Evolutionary conservation across 2,113 vertebrate genomes (phyloP), one percentile per base, ranked within the genome.

Genomic region (Apus apus): DNA sequence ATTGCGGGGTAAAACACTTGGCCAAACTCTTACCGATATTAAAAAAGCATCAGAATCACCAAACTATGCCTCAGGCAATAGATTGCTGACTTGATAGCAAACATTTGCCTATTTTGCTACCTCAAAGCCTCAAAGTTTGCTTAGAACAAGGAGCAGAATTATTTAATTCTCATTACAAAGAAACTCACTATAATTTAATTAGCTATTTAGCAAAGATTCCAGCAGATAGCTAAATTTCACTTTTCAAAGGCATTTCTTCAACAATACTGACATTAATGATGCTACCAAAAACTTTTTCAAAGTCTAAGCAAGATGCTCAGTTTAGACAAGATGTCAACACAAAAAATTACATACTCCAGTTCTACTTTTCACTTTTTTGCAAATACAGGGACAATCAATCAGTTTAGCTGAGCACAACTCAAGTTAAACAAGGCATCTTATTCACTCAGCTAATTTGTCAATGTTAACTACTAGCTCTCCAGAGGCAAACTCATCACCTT

Each of bases 81-180:
- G 83, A 77, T 23, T 90, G 86, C 79, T 95, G 88, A 86, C 74
- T 91, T 51, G 36, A 77, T 45, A 86, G 23, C 51, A 94, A 92
- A 83, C 40, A 67, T 70, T 91, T 84, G 72, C 60, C 46, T 91
- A 11, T 75, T 86, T 67, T 84, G 60, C 53, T 93, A 38, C 64
- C 87, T 86, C 64, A 87, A 70, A 93, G 80, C 65, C 73, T 60
- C 80, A 11, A 51, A 38, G 72, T 53, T 85, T 46, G 17, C 83
- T 89, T 22, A 93, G 82, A 93, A 92, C 72, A 93, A 90, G 90
- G 46, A 91, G 57, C 61, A 95, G 79, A 95, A 94, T 85, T 57
- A 75, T 4, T 57, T 45, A 71, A 93, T 67, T 95, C 87, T 72
- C 68, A 43, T 71, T 60, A 93, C 13, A 16, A 30, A 91, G 76